A percentile compares a stretch with the other conserved stretches of the same genome.
phyloP scores from a whole-genome alignment of 2,888 invertebrate species.

The Rhamphomyia laevipes region DNA sequence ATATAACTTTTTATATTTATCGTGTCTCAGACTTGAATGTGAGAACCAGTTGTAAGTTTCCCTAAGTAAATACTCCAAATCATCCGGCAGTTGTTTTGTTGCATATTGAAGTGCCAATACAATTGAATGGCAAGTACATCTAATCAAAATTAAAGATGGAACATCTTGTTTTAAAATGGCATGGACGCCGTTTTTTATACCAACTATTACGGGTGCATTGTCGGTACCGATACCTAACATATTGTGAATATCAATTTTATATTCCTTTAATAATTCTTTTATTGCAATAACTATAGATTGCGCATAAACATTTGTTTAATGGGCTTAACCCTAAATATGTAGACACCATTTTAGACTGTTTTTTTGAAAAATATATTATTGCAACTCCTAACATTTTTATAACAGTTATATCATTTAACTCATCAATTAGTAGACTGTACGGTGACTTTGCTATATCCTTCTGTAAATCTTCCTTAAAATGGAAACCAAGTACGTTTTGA shows the following conservation, averaged over 20 bases:
- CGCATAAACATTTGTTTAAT: background rate
- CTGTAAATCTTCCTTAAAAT: background rate
- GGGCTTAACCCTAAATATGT: background rate
- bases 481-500: background rate
- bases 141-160: background rate
- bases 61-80: constrained; percentile 4
- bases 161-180: background rate
- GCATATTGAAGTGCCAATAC: background rate
- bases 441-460: background rate
- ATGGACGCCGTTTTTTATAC: background rate
- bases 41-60: constrained; percentile 13
- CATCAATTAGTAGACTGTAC: background rate
- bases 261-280: background rate
- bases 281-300: background rate
- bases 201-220: background rate
- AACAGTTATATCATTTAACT: background rate
- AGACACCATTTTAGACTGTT: background rate
- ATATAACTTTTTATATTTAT: constrained; percentile 15
- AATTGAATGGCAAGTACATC: background rate
- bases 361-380: background rate
- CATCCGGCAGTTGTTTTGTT: background rate
- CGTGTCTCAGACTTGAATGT: constrained; percentile 3
- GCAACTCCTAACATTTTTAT: background rate
- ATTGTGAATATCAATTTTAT: background rate
- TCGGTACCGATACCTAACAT: background rate